Evolutionary conservation across 2,113 vertebrate genomes (phyloP).

Genomic region (Hemibagrus wyckioides): DNA sequence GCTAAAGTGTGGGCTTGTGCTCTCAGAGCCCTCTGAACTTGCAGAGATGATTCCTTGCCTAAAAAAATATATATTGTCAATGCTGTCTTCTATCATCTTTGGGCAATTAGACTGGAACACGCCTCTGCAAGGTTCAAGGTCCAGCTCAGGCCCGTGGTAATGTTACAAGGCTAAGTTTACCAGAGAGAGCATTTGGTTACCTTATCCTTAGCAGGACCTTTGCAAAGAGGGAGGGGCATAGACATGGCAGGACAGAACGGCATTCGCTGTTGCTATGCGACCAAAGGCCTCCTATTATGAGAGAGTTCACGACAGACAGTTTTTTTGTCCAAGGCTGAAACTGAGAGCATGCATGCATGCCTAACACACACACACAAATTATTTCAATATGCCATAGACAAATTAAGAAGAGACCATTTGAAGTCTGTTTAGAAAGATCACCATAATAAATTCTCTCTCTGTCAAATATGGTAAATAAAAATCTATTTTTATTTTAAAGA

Average conservation of each 20-base stretch:
- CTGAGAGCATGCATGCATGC: conserved; percentile 24
- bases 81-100: conserved; percentile 37
- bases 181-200: conserved; percentile 64
- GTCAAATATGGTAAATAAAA: background rate
- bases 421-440: background rate
- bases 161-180: conserved; percentile 60
- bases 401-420: background rate
- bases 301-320: conserved; percentile 56
- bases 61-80: conserved; percentile 39
- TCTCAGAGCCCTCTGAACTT: background rate
- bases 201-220: conserved; percentile 58
- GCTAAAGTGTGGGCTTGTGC: background rate
- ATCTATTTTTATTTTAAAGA: background rate
- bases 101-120: conserved; percentile 41
- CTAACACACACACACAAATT: background rate
- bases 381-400: background rate
- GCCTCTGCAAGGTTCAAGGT: conserved; percentile 57
- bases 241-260: conserved; percentile 53
- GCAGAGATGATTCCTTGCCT: conserved; percentile 4
- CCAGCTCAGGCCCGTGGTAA: conserved; percentile 50
- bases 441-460: background rate
- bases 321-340: conserved; percentile 46
- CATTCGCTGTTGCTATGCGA: conserved; percentile 73
- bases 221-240: conserved; percentile 60
- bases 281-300: conserved; percentile 63